Base-by-base conservation (phyloP, 2,888 invertebrate species). In the Nyleta sp. region DNA sequence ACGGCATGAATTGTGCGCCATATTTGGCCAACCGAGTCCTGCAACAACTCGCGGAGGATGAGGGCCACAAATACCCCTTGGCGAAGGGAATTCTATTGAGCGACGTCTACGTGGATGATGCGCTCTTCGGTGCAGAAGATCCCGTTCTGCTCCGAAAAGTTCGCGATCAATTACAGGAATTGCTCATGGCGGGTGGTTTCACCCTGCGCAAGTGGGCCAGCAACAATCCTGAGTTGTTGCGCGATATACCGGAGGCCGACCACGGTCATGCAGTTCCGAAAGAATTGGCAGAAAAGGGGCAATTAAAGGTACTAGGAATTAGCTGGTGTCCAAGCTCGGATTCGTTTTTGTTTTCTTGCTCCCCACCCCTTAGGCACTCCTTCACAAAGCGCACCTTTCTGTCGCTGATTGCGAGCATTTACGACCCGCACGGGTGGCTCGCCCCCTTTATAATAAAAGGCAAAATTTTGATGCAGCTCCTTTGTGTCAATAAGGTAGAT, bases 111-210 rank as follows among this genome's bases (percentile, higher is more conserved):
- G 62, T 62, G 0, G 62, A 62, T 7, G 62, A 62, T 5, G 48
- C 33, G 0, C n/a, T 48, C 4, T 65, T 65, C 6, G 65, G 65
- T 2, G 42, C 17, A 15, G 17, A 42, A 5, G 42, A 42, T 28
- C 6, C n/a, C n/a, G n/a, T n/a, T n/a, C n/a, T n/a, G n/a, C n/a
- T n/a, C n/a, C n/a, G n/a, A n/a, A n/a, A n/a, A 28, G 10, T 28
- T 10, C 28, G 28, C 28, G 28, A 28, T 28, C 28, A 28, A 28
- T 10, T 28, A 28, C 10, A 10, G 8, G 28, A 28, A 10, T n/a
- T 28, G 28, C 8, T 55, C 18, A 33, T 13, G 60, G 60, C 60
- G 59, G 59, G 44, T 46, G 44, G 59, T 33, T 60, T 60, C n/a
- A 31, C 13, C 11, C 28, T 17, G 1, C 15, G 59, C 1, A 60